Percentiles rank a stretch among this genome's conserved stretches.
Conservation (phyloP, 2,113 vertebrate species). For the Mola mola region DNA sequence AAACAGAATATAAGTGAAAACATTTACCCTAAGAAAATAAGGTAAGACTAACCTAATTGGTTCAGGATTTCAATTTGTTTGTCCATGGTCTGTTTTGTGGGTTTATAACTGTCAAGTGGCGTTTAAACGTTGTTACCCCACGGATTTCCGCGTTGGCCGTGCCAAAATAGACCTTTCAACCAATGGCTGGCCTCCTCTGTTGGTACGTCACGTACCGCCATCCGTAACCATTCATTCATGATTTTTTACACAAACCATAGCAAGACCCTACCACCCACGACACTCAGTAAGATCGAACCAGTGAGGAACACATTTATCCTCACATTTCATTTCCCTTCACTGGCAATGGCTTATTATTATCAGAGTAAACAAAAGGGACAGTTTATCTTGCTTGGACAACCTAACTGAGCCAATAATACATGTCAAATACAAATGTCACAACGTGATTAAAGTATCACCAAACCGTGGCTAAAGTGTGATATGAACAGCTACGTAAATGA, state of each 20-base stretch:
- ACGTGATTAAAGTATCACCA: background rate
- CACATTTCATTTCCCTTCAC: too few species aligned
- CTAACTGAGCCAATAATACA: too few species aligned
- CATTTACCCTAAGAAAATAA: too few species aligned
- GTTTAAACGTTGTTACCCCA: too few species aligned
- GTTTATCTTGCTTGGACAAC: background rate
- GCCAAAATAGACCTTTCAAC: conserved; percentile 32
- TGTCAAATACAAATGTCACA: background rate
- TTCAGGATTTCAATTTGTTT: too few species aligned
- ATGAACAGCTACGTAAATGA: fast-evolving
- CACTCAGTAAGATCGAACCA: too few species aligned
- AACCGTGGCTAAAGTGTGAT: fast-evolving
- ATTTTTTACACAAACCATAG: background rate
- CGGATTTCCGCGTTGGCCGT: background rate
- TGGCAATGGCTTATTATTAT: too few species aligned
- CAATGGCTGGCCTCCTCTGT: conserved; percentile 26
- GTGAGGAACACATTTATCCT: too few species aligned
- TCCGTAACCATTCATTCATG: conserved; percentile 40
- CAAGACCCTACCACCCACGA: background rate
- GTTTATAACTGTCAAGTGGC: too few species aligned
- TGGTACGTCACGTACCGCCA: conserved; percentile 32
- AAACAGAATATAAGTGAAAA: too few species aligned
- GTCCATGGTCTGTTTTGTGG: too few species aligned
- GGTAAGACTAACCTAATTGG: too few species aligned
- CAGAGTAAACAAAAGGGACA: background rate